These are phyloP conservation scores for Carcinoscorpius rotundicauda DNA, from an alignment of 1,140 invertebrate species.

Conservation along the genomic window DNA sequence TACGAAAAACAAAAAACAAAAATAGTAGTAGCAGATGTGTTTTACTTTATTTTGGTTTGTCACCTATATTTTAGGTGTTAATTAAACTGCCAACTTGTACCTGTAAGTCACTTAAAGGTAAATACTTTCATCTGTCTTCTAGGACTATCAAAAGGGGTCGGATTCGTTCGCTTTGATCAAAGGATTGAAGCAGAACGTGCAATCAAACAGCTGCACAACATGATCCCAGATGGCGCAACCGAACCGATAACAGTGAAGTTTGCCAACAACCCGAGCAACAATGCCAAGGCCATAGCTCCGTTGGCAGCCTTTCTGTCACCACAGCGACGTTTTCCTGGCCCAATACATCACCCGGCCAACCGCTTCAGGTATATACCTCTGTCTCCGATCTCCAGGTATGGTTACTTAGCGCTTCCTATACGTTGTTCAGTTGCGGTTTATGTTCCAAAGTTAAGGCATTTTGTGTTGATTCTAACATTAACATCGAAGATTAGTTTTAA, in stretches of 20 bases:
- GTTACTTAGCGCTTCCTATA: not conserved
- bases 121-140: constrained; percentile 14
- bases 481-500: too few species aligned
- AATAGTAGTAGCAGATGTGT: too few species aligned
- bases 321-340: constrained; percentile 67
- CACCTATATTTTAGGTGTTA: too few species aligned
- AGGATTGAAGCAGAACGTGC: constrained; percentile 92
- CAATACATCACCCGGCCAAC: constrained; percentile 81
- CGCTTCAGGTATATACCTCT: constrained; percentile 72
- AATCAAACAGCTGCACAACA: constrained; percentile 95
- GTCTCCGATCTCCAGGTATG: constrained; percentile 49
- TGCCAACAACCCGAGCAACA: constrained; percentile 96
- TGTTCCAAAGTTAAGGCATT: too few species aligned
- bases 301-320: constrained; percentile 72
- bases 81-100: too few species aligned
- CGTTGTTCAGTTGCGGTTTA: too few species aligned
- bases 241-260: constrained; percentile 99
- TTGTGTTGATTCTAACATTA: too few species aligned
- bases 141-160: constrained; percentile 97
- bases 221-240: constrained; percentile 85
- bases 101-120: too few species aligned
- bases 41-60: too few species aligned
- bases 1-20: too few species aligned
- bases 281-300: constrained; percentile 73
- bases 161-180: constrained; percentile 98